phyloP scores from a whole-genome alignment of 2,113 vertebrate species.

The mouse (Mus musculus) region GRCm39 chr6:65358501-65359000 shows the following conservation, averaged over 20 bases:
- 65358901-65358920: background rate
- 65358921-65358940: background rate
- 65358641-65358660: background rate
- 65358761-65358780: background rate
- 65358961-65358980: background rate
- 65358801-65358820: background rate
- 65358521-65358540: conserved; percentile 90
- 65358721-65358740: background rate
- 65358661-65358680: background rate
- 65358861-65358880: too few relatives aligned
- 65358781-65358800: background rate
- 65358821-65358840: background rate
- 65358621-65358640: background rate
- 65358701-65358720: background rate
- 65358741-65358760: background rate
- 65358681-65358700: background rate
- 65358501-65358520: conserved; percentile 88
- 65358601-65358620: conserved; percentile 88
- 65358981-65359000: background rate
- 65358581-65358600: conserved; percentile 87
- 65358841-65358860: background rate
- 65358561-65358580: conserved; percentile 90
- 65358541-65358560: conserved; percentile 89
- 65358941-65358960: background rate
- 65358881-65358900: background rate